Percentiles rank a stretch among this genome's conserved stretches.
Evolutionary conservation across 2,888 invertebrate genomes (phyloP).

Genomic region (Julus scanicus): DNA sequence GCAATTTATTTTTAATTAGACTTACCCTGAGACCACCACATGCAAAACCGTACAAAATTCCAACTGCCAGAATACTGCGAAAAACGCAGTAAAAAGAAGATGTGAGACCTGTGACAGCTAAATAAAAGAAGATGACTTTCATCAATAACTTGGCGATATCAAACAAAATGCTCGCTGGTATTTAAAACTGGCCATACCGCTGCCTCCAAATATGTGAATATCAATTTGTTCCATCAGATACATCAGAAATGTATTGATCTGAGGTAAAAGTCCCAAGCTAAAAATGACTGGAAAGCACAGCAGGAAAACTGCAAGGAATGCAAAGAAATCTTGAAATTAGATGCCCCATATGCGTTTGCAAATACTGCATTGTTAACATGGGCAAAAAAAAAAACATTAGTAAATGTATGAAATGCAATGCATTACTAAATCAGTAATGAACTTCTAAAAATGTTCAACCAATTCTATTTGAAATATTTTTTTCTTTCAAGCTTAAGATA

Average conservation of each 20-base stretch:
- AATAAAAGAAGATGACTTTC: slow-evolving; percentile 1
- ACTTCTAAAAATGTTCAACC: too few species aligned
- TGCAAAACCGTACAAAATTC: slow-evolving; percentile 85
- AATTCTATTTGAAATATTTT: too few species aligned
- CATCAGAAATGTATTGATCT: slow-evolving; percentile 94
- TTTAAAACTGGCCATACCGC: slow-evolving; percentile 69
- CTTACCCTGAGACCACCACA: slow-evolving; percentile 85
- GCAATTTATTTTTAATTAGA: slow-evolving; percentile 61
- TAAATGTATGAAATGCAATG: too few species aligned
- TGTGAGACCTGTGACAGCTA: slow-evolving; percentile 80
- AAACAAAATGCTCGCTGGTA: not conserved
- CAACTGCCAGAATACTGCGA: slow-evolving; percentile 82
- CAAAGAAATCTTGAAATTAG: not conserved
- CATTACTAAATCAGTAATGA: too few species aligned
- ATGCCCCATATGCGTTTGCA: too few species aligned
- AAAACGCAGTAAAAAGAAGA: slow-evolving; percentile 84
- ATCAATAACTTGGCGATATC: not conserved
- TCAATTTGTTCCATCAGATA: slow-evolving; percentile 91
- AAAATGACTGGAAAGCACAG: slow-evolving; percentile 93
- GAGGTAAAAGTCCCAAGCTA: slow-evolving; percentile 95
- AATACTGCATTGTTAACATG: too few species aligned
- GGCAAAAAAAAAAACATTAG: too few species aligned
- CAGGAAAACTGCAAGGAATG: slow-evolving; percentile 72
- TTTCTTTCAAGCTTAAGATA: too few species aligned
- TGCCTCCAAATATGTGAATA: slow-evolving; percentile 75